Evolutionary conservation across 2,888 invertebrate genomes (phyloP).

Genomic region (Heteropelma amictum): DNA sequence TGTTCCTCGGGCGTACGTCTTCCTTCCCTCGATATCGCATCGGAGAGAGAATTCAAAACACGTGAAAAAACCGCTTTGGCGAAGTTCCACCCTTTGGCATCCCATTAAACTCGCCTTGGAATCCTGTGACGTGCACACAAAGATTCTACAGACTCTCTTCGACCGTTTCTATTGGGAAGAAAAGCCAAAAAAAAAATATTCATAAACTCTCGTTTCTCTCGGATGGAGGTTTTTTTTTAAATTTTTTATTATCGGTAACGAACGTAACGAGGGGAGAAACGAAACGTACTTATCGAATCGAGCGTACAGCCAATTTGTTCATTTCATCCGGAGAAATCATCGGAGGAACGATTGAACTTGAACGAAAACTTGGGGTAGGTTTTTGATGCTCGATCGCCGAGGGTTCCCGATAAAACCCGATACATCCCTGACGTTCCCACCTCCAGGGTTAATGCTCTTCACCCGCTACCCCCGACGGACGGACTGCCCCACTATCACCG

Average conservation of each 20-base stretch:
- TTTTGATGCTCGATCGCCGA: constrained; percentile 33
- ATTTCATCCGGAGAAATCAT: neutral
- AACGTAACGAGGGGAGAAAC: too few species aligned
- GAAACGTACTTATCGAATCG: neutral
- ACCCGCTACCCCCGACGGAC: constrained; percentile 11
- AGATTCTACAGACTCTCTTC: too few species aligned
- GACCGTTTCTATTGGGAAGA: too few species aligned
- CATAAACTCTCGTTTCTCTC: too few species aligned
- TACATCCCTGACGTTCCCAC: constrained; percentile 47
- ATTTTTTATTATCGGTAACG: too few species aligned
- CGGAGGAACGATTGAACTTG: constrained; percentile 45
- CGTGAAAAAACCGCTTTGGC: neutral
- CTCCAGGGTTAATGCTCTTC: constrained; percentile 36
- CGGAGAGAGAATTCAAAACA: neutral
- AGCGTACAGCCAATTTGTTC: neutral
- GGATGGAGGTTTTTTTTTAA: too few species aligned
- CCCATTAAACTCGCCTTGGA: too few species aligned
- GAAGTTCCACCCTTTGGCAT: neutral
- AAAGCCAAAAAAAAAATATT: too few species aligned
- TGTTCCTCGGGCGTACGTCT: neutral
- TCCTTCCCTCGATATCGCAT: neutral
- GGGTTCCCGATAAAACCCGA: constrained; percentile 5
- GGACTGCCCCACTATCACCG: neutral
- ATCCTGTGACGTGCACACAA: too few species aligned
- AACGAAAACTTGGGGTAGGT: constrained; percentile 56